A percentile compares a stretch with the other conserved stretches of the same genome.
Conservation (phyloP, 2,113 vertebrate genomes). For the Plecotus auritus region DNA sequence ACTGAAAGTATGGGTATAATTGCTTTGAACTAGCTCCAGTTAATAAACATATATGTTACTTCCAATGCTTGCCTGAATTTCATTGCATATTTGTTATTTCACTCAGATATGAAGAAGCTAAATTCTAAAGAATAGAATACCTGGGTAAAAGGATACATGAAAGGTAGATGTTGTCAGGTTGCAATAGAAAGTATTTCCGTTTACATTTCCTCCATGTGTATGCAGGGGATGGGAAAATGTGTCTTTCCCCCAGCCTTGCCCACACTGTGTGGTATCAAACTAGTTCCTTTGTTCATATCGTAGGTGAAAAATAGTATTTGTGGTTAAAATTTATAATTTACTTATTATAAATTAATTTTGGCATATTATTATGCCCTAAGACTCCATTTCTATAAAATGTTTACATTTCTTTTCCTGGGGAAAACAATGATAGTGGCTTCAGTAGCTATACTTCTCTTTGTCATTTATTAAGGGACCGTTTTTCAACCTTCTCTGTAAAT, state of each 20-base stretch:
- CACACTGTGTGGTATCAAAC: neutral
- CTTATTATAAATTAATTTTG: neutral
- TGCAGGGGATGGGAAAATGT: neutral
- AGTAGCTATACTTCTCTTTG: neutral
- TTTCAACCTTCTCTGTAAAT: neutral
- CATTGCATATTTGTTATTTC: slow-evolving; percentile 7
- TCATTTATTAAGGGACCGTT: neutral
- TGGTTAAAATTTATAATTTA: neutral
- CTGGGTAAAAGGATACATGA: neutral
- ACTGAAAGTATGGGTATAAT: neutral
- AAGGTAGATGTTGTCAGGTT: neutral
- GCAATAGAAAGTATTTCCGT: neutral
- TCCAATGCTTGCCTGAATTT: neutral
- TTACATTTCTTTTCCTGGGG: neutral
- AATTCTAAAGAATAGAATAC: neutral
- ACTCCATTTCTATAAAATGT: neutral
- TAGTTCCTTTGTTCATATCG: neutral
- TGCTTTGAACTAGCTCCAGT: neutral
- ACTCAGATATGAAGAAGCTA: neutral
- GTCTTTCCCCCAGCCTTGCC: neutral
- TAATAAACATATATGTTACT: slow-evolving; percentile 8
- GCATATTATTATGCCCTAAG: neutral
- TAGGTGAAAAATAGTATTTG: neutral
- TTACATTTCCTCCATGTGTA: neutral
- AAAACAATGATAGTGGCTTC: neutral